Base-by-base conservation (phyloP, 1,140 invertebrate species). In the Yoshiicerus persimilis region DNA sequence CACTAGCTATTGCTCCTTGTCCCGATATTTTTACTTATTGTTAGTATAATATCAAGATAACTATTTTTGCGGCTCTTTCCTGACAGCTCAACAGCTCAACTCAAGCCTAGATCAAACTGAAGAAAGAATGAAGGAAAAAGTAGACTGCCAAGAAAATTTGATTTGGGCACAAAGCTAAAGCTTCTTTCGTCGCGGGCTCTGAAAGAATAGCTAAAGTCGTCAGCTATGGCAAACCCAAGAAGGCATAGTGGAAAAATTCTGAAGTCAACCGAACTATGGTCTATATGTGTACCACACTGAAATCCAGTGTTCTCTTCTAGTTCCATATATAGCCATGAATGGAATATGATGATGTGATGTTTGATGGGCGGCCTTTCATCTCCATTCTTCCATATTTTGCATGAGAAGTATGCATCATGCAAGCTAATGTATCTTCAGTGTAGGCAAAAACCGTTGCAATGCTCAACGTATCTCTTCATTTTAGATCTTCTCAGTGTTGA, bases 301-400 rank as follows among this genome's bases (percentile, higher is more conserved):
- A 56, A 5, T n/a, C 6, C 39, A 20, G 47, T 47, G 41, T 20
- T 47, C 41, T 47, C 47, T 56, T 56, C 47, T 56, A 20, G 13
- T 47, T 16, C 47, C 47, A 56, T 16, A n/a, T n/a, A 56, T n/a
- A 70, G 64, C 27, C 75, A 36, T 80, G 75, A 80, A 80, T 80
- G 38, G 75, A 80, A 80, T 80, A 80, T 80, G 75, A 80, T 80
- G 75, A 80, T 80, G 75, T 80, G 75, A 80, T 80, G 75, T 80
- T 80, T 80, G 75, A 80, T 80, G 75, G 75, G 75, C 75, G 75
- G 75, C 75, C 75, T 80, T 80, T 80, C 75, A 80, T 80, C 75
- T 80, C 75, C 75, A 80, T 80, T 80, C 75, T 80, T 36, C 75
- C 75, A 80, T 80, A 80, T 80, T 80, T 80, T 80, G 75, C 75